A percentile compares a stretch with the other conserved stretches of the same genome.
Evolutionary conservation across 2,888 invertebrate species (phyloP).

Genomic region (Fragum whitleyi): DNA sequence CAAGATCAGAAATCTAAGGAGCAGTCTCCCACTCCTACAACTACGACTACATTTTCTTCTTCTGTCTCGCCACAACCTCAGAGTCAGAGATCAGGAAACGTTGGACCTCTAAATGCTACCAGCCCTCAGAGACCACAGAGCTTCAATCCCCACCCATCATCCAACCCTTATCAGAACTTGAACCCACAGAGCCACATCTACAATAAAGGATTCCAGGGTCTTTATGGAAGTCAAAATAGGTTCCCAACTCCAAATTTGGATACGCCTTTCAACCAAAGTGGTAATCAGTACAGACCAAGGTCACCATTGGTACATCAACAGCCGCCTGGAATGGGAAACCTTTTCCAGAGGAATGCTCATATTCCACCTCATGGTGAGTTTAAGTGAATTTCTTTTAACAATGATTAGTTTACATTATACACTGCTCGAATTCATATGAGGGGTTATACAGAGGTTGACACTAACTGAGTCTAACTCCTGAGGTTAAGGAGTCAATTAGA

Average conservation of each 20-base stretch:
- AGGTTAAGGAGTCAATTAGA: too few relatives aligned
- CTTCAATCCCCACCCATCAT: slow-evolving; percentile 56
- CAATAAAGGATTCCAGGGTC: slow-evolving; percentile 48
- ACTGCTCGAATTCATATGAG: too few relatives aligned
- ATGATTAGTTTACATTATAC: too few relatives aligned
- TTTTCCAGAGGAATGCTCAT: slow-evolving; percentile 51
- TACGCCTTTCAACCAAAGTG: slow-evolving; percentile 27
- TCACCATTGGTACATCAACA: slow-evolving; percentile 44
- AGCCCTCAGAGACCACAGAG: slow-evolving; percentile 44
- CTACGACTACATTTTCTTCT: slow-evolving; percentile 2
- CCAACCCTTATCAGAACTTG: slow-evolving; percentile 54
- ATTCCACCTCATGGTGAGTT: slow-evolving; percentile 20
- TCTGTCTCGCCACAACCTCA: neutral
- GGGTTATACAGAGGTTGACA: too few relatives aligned
- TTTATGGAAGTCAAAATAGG: slow-evolving; percentile 52
- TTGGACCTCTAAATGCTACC: slow-evolving; percentile 7
- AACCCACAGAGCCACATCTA: slow-evolving; percentile 39
- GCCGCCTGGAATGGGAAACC: slow-evolving; percentile 31
- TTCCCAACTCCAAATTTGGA: slow-evolving; percentile 47
- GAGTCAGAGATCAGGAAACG: slow-evolving; percentile 4
- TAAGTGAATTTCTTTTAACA: too few relatives aligned
- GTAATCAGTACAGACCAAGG: slow-evolving; percentile 54
- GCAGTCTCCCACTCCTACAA: neutral
- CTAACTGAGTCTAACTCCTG: too few relatives aligned
- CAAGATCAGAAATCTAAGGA: slow-evolving; percentile 27